phyloP scores from a whole-genome alignment of 2,113 vertebrate species.

The Ornithorhynchus anatinus region DNA sequence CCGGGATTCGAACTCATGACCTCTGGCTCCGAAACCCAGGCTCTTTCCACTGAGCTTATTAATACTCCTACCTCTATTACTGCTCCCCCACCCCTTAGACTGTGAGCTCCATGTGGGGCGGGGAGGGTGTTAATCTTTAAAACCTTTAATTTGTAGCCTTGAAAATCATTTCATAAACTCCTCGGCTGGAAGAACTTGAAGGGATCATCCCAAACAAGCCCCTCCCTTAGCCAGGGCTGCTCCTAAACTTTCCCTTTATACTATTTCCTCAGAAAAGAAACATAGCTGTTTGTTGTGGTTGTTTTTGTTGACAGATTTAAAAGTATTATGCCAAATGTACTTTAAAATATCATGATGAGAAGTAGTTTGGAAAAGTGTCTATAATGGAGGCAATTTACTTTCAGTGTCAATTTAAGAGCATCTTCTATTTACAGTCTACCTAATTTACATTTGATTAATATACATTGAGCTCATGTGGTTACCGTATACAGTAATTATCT shows the following conservation, averaged over 20 bases:
- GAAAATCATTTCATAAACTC: too few species aligned
- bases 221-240: constrained; percentile 14
- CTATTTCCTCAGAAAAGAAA: constrained; percentile 39
- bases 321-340: constrained; percentile 59
- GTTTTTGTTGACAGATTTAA: constrained; percentile 66
- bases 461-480: constrained; percentile 45
- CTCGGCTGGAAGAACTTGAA: too few species aligned
- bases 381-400: constrained; percentile 60
- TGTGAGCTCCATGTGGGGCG: too few species aligned
- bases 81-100: too few species aligned
- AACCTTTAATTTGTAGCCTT: too few species aligned
- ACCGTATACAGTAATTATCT: constrained; percentile 55
- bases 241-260: constrained; percentile 46
- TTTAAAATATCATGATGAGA: constrained; percentile 63
- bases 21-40: too few species aligned
- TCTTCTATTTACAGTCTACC: constrained; percentile 63
- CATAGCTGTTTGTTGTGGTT: too few species aligned
- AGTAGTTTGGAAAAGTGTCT: constrained; percentile 62
- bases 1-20: too few species aligned
- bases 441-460: constrained; percentile 65
- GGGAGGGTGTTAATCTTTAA: too few species aligned
- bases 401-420: constrained; percentile 44
- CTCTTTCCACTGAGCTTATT: too few species aligned
- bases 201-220: too few species aligned
- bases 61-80: too few species aligned